Evolutionary conservation across 2,888 invertebrate species (phyloP).

Genomic region (Limnephilus auricula): DNA sequence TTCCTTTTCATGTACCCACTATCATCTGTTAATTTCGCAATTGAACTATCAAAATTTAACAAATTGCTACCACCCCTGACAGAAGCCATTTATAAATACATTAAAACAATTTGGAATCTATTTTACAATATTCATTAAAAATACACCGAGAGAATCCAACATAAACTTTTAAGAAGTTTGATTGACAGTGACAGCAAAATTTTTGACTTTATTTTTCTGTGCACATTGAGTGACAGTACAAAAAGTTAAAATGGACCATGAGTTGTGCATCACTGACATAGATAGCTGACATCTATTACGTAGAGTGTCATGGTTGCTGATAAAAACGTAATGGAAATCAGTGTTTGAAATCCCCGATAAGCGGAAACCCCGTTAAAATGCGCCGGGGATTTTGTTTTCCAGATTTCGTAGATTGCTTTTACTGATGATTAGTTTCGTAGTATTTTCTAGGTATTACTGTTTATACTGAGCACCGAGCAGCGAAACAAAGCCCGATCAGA

Average conservation of each 20-base stretch:
- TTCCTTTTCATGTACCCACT: no score
- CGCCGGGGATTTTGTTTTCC: neutral
- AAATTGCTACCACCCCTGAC: no score
- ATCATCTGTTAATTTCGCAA: no score
- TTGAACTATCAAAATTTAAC: no score
- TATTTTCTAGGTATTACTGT: neutral
- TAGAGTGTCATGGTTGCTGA: neutral
- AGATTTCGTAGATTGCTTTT: neutral
- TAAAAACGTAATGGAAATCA: neutral
- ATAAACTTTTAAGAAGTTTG: no score
- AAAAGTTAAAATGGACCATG: neutral
- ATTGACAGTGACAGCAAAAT: no score
- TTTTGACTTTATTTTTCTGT: no score
- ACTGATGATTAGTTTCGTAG: neutral
- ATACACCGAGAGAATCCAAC: no score
- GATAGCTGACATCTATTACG: neutral
- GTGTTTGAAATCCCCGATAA: neutral
- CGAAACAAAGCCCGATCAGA: neutral
- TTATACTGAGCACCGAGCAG: neutral
- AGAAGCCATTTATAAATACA: no score
- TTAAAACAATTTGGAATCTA: no score
- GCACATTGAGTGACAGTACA: no score
- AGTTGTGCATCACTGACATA: neutral
- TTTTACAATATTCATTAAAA: no score
- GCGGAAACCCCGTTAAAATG: neutral